Evolutionary conservation across 2,113 vertebrate species (phyloP).

Genomic region (Paraplagusia blochii): DNA sequence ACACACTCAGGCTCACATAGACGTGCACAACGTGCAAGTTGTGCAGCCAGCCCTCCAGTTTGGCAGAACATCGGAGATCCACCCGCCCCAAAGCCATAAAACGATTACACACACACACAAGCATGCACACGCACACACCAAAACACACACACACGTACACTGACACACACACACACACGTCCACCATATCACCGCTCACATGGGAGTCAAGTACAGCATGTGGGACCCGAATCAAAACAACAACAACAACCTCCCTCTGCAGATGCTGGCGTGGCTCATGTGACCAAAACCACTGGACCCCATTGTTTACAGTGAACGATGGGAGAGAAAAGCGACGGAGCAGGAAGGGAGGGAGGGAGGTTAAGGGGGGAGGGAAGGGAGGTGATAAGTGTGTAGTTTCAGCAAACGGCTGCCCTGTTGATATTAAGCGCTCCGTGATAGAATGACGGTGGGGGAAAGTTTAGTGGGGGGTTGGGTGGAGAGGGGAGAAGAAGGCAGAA

Average conservation of each 20-base stretch:
- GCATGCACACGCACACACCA: constrained; percentile 7
- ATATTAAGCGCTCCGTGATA: constrained; percentile 26
- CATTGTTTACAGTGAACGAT: constrained; percentile 46
- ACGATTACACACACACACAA: constrained; percentile 13
- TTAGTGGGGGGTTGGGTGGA: constrained; percentile 1
- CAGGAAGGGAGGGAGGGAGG: constrained; percentile 1
- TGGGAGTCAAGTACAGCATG: constrained; percentile 34
- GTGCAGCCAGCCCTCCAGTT: constrained; percentile 46
- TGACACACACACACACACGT: constrained; percentile 6
- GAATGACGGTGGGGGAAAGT: constrained; percentile 1
- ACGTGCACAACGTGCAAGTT: constrained; percentile 42
- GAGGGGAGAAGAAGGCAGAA: constrained; percentile 36
- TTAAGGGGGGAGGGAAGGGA: constrained; percentile 8
- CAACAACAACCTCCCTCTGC: constrained; percentile 59
- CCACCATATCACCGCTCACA: constrained; percentile 10
- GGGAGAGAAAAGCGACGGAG: constrained; percentile 3
- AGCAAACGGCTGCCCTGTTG: constrained; percentile 43
- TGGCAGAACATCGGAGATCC: constrained; percentile 57
- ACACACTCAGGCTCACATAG: constrained; percentile 23
- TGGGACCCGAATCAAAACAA: constrained; percentile 63
- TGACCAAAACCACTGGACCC: constrained; percentile 42
- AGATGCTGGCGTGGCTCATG: constrained; percentile 39
- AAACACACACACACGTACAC: neutral
- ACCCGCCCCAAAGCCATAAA: constrained; percentile 34
- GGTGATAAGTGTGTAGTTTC: constrained; percentile 43